Evolutionary conservation across 1,140 invertebrate genomes (phyloP), one percentile per base, ranked within the genome.

Genomic region (Calephelis nemesis): DNA sequence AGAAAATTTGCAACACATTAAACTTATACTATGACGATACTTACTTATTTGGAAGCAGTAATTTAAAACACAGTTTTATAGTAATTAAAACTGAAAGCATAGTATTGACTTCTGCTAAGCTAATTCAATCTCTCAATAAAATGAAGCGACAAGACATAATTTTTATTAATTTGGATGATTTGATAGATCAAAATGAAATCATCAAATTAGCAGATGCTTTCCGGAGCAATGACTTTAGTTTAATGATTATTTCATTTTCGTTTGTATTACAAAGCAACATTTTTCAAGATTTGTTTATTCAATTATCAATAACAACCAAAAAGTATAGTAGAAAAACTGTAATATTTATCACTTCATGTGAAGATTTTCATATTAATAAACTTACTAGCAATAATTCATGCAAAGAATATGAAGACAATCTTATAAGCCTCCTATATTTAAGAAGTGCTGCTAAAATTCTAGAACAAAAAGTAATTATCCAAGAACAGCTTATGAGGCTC

Each of bases 101-200:
- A 30, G 11, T 54, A 30, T 30, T 54, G 19, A 54, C 52, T 54
- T 54, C 52, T 30, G 15, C 15, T 10, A 54, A 54, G 13, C 4
- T 54, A 19, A 54, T 54, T 30, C 52, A 54, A 54, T 19, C 52
- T 19, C 52, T 54, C 3, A 30, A 54, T 30, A 54, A 54, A 54
- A 54, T 54, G 15, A 54, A 54, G 19, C 30, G 11, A 5, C 52
- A 54, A 54, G 15, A 54, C 12, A 39, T 12, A 39, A 60, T 60
- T 30, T 60, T 60, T 12, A 60, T 60, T 39, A 19, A 60, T 30
- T 60, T 60, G 19, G 54, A 60, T 60, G 39, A 60, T 12, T 60
- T 60, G 39, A 4, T 60, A 30, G 11, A 19, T 12, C 54, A 60
- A 60, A 60, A 60, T 40, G 54, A 60, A 40, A 60, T 60, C 1